These are phyloP conservation scores for Plestiodon gilberti DNA, from an alignment of 2,113 vertebrate genomes.

Conservation along the genomic window DNA sequence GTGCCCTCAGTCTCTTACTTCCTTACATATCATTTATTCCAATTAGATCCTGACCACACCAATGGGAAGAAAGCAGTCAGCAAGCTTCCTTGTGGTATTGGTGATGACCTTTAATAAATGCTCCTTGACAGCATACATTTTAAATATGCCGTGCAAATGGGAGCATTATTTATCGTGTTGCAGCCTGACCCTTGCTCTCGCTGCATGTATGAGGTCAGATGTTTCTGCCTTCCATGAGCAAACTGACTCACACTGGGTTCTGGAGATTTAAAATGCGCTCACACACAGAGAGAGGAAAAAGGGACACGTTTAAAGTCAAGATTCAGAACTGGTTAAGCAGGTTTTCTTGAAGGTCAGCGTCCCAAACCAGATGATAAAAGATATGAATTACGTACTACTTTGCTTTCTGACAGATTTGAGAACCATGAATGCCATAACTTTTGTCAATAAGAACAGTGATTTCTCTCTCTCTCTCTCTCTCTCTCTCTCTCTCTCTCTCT, in stretches of 20 bases:
- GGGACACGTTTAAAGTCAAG: neutral
- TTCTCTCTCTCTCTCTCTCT: neutral
- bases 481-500: too few species aligned
- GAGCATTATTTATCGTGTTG: neutral
- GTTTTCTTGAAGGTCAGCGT: constrained; percentile 27
- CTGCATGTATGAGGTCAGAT: neutral
- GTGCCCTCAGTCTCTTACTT: neutral
- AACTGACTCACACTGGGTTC: neutral
- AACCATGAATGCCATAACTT: neutral
- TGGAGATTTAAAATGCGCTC: neutral
- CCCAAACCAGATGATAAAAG: neutral
- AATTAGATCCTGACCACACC: neutral
- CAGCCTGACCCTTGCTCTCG: neutral
- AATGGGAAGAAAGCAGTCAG: neutral
- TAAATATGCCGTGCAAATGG: neutral
- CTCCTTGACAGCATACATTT: neutral
- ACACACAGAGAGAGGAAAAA: neutral
- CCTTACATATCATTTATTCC: neutral
- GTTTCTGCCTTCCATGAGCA: neutral
- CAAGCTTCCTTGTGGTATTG: neutral
- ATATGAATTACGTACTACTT: neutral
- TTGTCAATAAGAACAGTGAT: neutral
- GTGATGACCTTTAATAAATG: neutral
- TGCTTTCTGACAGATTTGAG: neutral
- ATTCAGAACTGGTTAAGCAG: constrained; percentile 29